Percentiles rank a stretch among this genome's conserved stretches.
These are phyloP conservation scores for Elephantulus edwardii DNA, from an alignment of 2,113 vertebrate genomes.

Conservation along the genomic window DNA sequence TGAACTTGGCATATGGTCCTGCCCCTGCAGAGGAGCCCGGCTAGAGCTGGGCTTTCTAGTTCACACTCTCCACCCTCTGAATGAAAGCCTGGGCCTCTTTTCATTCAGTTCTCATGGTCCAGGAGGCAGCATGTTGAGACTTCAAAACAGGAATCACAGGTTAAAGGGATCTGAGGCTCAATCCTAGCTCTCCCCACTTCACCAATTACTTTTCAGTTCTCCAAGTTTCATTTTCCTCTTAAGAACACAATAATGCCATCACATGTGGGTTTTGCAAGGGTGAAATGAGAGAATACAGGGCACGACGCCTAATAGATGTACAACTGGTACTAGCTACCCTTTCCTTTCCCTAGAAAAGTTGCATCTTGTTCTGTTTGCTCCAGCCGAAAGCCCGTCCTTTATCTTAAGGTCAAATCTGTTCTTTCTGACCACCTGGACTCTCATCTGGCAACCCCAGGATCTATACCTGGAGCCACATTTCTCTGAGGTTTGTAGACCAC, in stretches of 20 bases:
- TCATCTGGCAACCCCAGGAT: background rate
- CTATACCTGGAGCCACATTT: background rate
- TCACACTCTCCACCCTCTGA: background rate
- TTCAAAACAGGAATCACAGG: background rate
- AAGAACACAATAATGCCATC: background rate
- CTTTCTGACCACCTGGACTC: background rate
- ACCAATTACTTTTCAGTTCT: conserved; percentile 23
- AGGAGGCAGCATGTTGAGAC: background rate
- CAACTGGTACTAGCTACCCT: background rate
- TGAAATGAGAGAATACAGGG: background rate
- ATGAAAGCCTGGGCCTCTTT: background rate
- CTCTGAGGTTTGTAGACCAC: background rate
- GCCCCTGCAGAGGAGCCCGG: background rate
- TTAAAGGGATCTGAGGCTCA: background rate
- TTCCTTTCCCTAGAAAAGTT: background rate
- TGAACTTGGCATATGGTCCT: background rate
- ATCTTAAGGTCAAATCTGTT: conserved; percentile 5
- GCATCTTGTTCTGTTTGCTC: background rate
- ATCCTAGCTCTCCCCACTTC: conserved; percentile 8
- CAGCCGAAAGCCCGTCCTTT: background rate
- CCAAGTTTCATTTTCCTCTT: background rate
- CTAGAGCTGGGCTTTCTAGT: background rate
- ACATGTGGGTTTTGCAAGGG: background rate
- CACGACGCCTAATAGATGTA: background rate
- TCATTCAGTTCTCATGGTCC: background rate